Conservation (phyloP, 2,113 vertebrate species). For the Dicrurus megarhynchus region DNA sequence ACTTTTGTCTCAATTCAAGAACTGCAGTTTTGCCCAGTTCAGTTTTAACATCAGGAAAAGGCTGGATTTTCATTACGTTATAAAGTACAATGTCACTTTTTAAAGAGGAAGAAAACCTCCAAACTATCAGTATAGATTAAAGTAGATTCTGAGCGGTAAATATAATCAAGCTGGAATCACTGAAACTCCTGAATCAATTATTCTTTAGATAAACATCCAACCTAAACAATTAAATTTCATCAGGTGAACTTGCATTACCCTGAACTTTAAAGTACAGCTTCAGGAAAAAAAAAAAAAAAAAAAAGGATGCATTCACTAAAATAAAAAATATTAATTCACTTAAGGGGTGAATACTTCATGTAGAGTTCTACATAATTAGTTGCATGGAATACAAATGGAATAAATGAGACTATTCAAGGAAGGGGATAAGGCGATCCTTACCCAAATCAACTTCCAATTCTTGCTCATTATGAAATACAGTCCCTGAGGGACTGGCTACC, state of each 20-base stretch:
- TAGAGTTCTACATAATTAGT: not conserved
- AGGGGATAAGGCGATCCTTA: not conserved
- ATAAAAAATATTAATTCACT: not conserved
- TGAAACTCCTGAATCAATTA: not conserved
- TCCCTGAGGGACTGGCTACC: not conserved
- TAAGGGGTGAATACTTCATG: not conserved
- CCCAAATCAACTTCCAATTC: not conserved
- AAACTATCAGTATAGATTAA: not conserved
- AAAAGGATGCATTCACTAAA: not conserved
- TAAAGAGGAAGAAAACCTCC: not conserved
- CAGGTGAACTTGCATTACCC: not conserved
- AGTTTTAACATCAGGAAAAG: not conserved
- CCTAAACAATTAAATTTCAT: not conserved
- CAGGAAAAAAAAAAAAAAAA: not conserved
- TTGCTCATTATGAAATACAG: not conserved
- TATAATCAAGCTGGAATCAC: not conserved
- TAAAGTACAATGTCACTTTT: not conserved
- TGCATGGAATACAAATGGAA: not conserved
- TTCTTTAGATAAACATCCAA: not conserved
- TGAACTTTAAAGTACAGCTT: not conserved
- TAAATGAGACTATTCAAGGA: not conserved
- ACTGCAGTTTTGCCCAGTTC: not conserved
- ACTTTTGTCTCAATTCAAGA: not conserved
- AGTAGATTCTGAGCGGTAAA: not conserved
- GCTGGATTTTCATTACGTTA: not conserved